Percentiles rank a stretch among this genome's conserved stretches.
Conservation (phyloP, 2,797 vertebrate species). For the Synanceia verrucosa region DNA sequence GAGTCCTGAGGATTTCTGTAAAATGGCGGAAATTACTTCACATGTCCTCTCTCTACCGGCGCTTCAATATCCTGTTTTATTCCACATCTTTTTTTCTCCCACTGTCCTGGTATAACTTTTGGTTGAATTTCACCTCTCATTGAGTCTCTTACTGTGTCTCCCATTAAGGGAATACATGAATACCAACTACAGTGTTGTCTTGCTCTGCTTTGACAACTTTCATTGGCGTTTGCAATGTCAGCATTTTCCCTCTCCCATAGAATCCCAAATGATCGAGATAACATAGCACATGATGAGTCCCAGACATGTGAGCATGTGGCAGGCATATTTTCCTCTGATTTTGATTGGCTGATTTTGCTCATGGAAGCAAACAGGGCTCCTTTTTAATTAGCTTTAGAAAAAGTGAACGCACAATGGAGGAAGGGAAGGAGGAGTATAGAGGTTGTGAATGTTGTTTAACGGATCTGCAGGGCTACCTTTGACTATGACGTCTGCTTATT, state of each 20-base stretch:
- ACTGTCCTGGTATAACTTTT: neutral
- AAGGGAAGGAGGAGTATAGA: neutral
- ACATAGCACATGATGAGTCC: constrained; percentile 64
- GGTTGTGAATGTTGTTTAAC: neutral
- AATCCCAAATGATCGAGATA: constrained; percentile 52
- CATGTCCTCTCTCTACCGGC: constrained; percentile 54
- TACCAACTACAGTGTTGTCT: neutral
- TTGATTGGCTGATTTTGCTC: constrained; percentile 59
- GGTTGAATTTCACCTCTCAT: constrained; percentile 23
- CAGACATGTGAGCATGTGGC: constrained; percentile 79
- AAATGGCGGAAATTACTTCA: constrained; percentile 35
- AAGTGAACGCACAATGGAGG: constrained; percentile 23
- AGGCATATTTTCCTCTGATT: constrained; percentile 71
- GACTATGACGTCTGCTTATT: neutral
- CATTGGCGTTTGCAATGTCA: constrained; percentile 16
- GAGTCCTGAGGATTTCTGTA: constrained; percentile 32
- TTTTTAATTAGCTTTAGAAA: constrained; percentile 62
- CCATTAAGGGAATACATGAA: neutral
- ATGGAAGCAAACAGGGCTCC: constrained; percentile 52
- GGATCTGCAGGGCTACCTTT: neutral
- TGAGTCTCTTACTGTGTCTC: neutral
- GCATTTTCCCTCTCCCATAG: constrained; percentile 34
- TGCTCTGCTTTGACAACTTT: constrained; percentile 10
- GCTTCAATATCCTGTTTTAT: constrained; percentile 72
- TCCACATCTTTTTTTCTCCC: constrained; percentile 9